Evolutionary conservation across 2,113 vertebrate genomes (phyloP).

Genomic region (Onychostruthus taczanowskii): DNA sequence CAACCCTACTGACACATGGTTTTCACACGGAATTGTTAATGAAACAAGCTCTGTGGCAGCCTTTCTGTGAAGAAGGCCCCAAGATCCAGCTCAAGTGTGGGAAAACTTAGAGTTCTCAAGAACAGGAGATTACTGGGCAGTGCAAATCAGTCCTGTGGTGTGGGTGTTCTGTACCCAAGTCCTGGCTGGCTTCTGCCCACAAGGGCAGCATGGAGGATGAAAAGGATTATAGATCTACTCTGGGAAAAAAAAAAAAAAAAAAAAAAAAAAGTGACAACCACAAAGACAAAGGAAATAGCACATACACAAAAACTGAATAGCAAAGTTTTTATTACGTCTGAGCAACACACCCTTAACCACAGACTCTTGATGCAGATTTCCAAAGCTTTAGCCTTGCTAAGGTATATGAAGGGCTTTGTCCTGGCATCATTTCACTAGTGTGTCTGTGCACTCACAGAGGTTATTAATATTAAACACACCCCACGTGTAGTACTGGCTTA

Average conservation of each 20-base stretch:
- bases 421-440: background rate
- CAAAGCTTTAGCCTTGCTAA: background rate
- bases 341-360: background rate
- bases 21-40: background rate
- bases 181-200: background rate
- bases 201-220: background rate
- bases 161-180: background rate
- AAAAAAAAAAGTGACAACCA: background rate
- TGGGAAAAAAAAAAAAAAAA: no score
- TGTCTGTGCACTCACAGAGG: background rate
- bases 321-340: background rate
- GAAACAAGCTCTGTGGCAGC: background rate
- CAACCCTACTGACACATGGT: background rate
- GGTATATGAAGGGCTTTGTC: background rate
- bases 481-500: background rate
- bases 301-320: background rate
- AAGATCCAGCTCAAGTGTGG: background rate
- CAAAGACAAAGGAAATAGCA: background rate
- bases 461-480: background rate
- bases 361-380: background rate
- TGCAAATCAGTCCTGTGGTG: background rate
- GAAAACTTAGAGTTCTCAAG: background rate
- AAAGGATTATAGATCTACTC: background rate
- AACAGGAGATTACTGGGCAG: background rate
- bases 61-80: background rate